Base-by-base conservation (phyloP, 2,888 invertebrate species). In the Macroteleia sp. region DNA sequence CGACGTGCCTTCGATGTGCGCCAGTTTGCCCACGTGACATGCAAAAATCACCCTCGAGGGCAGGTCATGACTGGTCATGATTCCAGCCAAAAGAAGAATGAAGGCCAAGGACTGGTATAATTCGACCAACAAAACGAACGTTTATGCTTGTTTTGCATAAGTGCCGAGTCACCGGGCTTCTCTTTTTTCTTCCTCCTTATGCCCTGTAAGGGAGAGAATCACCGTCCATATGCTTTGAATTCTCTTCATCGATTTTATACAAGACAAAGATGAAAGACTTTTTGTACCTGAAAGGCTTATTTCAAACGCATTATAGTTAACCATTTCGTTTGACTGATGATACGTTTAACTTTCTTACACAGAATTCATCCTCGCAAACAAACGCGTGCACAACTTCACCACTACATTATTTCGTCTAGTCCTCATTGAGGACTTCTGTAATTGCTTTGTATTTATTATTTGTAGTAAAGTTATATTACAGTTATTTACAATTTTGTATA, bases 1-100 rank as follows among this genome's bases (percentile, higher is more conserved):
- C 88, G 88, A 90, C 84, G 81, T 78, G 85, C 81, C 87, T 89
- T 88, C 86, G 88, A 78, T 82, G 73, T 80, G 83, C 80, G 87
- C 87, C 88, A 87, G 89, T 90, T 90, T 89, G 89, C 84, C 85
- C 90, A 89, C 88, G 89, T 90, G 90, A 90, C 88, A 89, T 87
- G 90, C 90, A 90, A 89, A 89, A 90, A 86, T 89, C 85, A 87
- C 88, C 88, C 88, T 88, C 76, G 46, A 56, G 73, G 77, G 56
- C 66, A 54, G 66, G 78, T 82, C 79, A 83, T 86, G 87, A 85
- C 84, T 81, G 77, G 83, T 59, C 79, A 77, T 81, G 84, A 86
- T 86, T 84, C 80, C 82, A 76, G 79, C 77, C 74, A 70, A 84
- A 82, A 82, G 69, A 70, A 61, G 61, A 80, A 77, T 76, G 59